Base-by-base conservation (phyloP, 2,113 vertebrate genomes). In the Sapayoa aenigma region DNA sequence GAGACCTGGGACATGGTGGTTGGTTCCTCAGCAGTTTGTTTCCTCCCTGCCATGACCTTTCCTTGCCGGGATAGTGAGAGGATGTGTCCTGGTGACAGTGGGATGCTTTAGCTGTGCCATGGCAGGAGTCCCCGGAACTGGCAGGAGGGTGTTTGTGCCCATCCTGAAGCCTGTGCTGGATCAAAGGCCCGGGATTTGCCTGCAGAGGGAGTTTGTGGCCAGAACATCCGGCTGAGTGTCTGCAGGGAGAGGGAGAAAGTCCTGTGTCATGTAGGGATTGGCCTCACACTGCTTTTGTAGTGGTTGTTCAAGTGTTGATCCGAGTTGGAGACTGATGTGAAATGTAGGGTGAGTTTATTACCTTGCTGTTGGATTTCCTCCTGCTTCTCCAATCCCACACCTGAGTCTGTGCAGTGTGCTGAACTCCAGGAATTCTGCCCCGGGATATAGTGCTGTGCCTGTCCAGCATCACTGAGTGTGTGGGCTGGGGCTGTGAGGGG, bases 181-280 rank as follows among this genome's bases (percentile, higher is more conserved):
- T 65, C 88, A 25, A 25, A 73, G 67, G 11, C 62, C 42, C 12
- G 0, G 24, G 77, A 18, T 87, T 78, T 93, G 89, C 84, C 93
- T 94, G 92, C 92, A 89, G 92, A 93, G 87, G 94, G 92, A 89
- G 84, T 80, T 73, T 47, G 65, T 74, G 89, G 42, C 77, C 33
- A 6, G 80, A 81, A 11, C 3, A 37, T 47, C 31, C 3, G 3
- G 47, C 81, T 74, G 3, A 71, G 84, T 30, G 31, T 13, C 33
- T 5, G 24, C 47, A 63, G 60, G 42, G 50, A 67, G 50, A 62
- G 68, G 35, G 63, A 10, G 41, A 13, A 67, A 46, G 53, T 74
- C 55, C 49, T 20, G 33, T 59, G 74, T 93, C 4, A 0, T 31
- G 73, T 52, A 49, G 20, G 30, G 12, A 19, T 9, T 35, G 22